These are phyloP conservation scores for Megalops cyprinoides DNA, from an alignment of 2,797 vertebrate genomes.

Conservation along the genomic window DNA sequence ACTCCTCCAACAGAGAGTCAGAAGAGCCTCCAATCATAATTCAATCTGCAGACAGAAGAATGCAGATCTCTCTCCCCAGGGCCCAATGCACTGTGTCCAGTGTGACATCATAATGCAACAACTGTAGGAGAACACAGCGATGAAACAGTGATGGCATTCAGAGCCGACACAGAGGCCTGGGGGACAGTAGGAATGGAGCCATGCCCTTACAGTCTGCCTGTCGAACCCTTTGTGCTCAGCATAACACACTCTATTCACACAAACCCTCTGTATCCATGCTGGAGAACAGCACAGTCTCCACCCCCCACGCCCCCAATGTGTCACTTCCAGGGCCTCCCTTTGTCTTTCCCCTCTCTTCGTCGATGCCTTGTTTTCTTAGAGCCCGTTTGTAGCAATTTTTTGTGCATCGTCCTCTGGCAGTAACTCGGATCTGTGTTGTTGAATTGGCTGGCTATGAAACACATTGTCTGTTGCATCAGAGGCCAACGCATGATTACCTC, in stretches of 20 bases:
- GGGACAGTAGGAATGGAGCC: slow-evolving; percentile 27
- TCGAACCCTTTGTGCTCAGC: slow-evolving; percentile 10
- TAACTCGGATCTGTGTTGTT: neutral
- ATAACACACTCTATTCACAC: slow-evolving; percentile 41
- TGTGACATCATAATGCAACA: neutral
- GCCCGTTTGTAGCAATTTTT: neutral
- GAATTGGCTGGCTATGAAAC: neutral
- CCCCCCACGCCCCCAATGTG: neutral
- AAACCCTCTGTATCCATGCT: slow-evolving; percentile 18
- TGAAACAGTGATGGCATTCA: slow-evolving; percentile 45
- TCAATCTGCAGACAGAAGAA: neutral
- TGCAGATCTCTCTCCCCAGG: neutral
- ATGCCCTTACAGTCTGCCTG: slow-evolving; percentile 9
- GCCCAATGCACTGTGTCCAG: neutral
- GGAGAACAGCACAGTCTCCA: neutral
- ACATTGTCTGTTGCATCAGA: neutral
- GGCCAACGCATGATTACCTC: neutral
- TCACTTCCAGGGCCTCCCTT: neutral
- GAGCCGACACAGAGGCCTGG: slow-evolving; percentile 12
- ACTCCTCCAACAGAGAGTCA: neutral
- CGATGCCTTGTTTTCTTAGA: neutral
- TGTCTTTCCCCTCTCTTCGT: neutral
- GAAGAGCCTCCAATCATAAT: slow-evolving; percentile 7
- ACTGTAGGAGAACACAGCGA: slow-evolving; percentile 25
- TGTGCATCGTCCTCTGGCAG: neutral